Base-by-base conservation (phyloP, 2,797 vertebrate genomes). In the Acropternis orthonyx region DNA sequence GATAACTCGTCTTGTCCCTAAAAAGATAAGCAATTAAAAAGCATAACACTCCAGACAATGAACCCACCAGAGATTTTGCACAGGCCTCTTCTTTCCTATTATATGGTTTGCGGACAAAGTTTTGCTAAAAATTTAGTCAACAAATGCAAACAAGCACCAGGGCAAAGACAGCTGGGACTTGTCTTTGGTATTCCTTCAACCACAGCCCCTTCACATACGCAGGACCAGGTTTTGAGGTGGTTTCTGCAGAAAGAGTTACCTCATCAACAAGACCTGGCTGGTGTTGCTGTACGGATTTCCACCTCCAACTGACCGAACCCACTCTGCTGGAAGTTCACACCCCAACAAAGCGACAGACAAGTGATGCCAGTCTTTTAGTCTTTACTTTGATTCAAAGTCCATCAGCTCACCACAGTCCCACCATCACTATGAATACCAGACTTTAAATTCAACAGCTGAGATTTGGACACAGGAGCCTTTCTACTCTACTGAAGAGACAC, bases 11-110 rank as follows among this genome's bases (percentile, higher is more conserved):
- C n/a, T 37, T 82, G 59, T 39, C 76, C 63, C 84, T 78, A 89
- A 63, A 90, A 78, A 72, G 73, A 20, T 26, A 69, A 90, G 67
- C 59, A 66, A 76, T 58, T 90, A 75, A 91, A 65, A 91, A 89
- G 74, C 2, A 0, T 49, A 71, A 63, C 28, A 65, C 54, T 72
- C 59, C 37, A 91, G 32, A 66, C 55, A 55, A 54, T 1, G 58
- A 92, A 92, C 24, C n/a, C 82, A 67, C 23, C 61, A 54, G 17
- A 88, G 34, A 89, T 55, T 36, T 44, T 39, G 41, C 58, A 83
- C 0, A 1, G 56, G 56, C 28, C 14, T 1, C 3, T 59, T 65
- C 30, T 65, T 80, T 55, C 24, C 26, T n/a, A 14, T 61, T 9
- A 19, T 1, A 43, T 1, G 5, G 32, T 32, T 49, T 58, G 24